A percentile compares a stretch with the other conserved stretches of the same genome.
Evolutionary conservation across 2,888 invertebrate species (phyloP).

Genomic region (Torymus aiolomorphi): DNA sequence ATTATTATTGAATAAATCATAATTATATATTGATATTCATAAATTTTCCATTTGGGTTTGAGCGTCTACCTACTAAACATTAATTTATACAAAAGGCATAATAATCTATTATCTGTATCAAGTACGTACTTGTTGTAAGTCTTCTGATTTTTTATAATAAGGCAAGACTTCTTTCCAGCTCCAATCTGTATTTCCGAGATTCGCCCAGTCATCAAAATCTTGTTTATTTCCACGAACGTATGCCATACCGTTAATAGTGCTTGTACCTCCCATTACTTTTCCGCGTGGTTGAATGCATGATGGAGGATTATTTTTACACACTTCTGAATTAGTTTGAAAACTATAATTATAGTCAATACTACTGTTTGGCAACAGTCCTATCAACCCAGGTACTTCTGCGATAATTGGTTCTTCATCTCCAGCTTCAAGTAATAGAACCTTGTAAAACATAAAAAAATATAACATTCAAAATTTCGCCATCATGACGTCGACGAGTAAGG

Average conservation of each 20-base stretch:
- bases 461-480: too few relatives aligned
- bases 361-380: conserved; percentile 10
- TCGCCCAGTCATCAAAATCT: conserved; percentile 26
- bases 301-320: conserved; percentile 10
- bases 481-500: too few relatives aligned
- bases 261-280: conserved; percentile 41
- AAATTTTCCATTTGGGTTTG: too few relatives aligned
- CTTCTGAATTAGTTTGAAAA: neutral
- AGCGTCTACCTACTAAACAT: too few relatives aligned
- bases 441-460: neutral
- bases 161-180: conserved; percentile 35
- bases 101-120: too few relatives aligned
- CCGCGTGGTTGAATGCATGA: conserved; percentile 34
- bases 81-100: too few relatives aligned
- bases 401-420: conserved; percentile 38
- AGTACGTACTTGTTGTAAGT: conserved; percentile 17
- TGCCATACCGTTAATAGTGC: conserved; percentile 29
- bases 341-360: conserved; percentile 42
- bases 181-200: conserved; percentile 34
- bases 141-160: conserved; percentile 41
- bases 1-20: too few relatives aligned
- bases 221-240: conserved; percentile 23
- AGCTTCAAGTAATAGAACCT: conserved; percentile 42
- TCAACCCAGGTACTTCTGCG: conserved; percentile 21
- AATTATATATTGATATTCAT: too few relatives aligned